Evolutionary conservation across 2,888 invertebrate genomes (phyloP), one percentile per base, ranked within the genome.

Genomic region (Tethea ocularis): DNA sequence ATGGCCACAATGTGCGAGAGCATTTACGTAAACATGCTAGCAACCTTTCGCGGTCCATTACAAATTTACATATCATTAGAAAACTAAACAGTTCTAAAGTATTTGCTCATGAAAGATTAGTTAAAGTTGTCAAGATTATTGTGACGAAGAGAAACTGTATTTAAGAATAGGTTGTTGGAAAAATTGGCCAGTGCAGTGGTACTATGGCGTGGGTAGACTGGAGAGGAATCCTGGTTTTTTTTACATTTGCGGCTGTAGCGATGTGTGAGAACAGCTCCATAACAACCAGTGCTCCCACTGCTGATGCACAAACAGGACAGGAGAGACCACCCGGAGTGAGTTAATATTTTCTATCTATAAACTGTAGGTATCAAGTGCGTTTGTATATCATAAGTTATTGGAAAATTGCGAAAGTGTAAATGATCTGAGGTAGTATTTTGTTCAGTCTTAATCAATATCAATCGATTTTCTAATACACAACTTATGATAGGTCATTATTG

Each of bases 101-200:
- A 23, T 33, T 52, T 52, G 52, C n/a, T 46, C 46, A 46, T 46
- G 6, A 20, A 46, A 46, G 8, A 46, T 46, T 46, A 46, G 46
- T 46, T 20, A 46, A 46, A 20, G 46, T 46, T 46, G 46, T 46
- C 46, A 0, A 46, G 20, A 46, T 46, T 46, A 46, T 46, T 3
- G 15, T 46, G 20, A 17, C 53, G 13, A 15, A 24, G 38, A 36
- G 26, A 26, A 51, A 52, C 15, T 22, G 26, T 23, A 53, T 58
- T 59, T 52, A 57, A 56, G 13, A 29, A 46, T 51, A 24, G 51
- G 57, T 60, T 53, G 17, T 10, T 17, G 10, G 2, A 29, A 2
- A 53, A 26, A 29, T n/a, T 53, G 10, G 23, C 17, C 52, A 53
- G 52, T 53, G 15, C 20, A 17, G n/a, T 41, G 41, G 10, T 46